Base-by-base conservation (phyloP, 2,113 vertebrate species). In the Ceuthmochares aereus region DNA sequence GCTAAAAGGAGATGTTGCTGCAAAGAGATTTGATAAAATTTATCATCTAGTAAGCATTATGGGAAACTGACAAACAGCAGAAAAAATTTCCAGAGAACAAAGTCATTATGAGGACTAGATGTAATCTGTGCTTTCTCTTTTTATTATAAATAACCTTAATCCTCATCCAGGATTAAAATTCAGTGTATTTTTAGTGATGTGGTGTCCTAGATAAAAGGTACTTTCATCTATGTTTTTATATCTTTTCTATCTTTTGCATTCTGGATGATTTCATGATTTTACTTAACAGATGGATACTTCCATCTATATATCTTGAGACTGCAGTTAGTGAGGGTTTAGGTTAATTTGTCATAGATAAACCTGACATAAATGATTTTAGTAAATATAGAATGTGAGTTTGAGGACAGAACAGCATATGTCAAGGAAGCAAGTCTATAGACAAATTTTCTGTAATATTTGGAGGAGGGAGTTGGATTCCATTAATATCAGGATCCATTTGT, bases 141-240 rank as follows among this genome's bases (percentile, higher is more conserved):
- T 96, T 97, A 63, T 96, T 97, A 98, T 97, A 98, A 98, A 98
- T 97, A 98, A 98, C 96, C 96, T 98, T 98, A 98, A 98, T 98
- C 98, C 98, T 98, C 98, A 98, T 96, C 94, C 97, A 95, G 98
- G 98, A 99, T 99, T 99, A 99, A 99, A 97, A 98, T 96, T 90
- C 93, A 76, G 93, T 97, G 90, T 97, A 97, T 98, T 98, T 98
- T 98, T 97, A 98, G 98, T 90, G 94, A 87, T 95, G 79, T 29
- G 94, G 52, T 98, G 97, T 95, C 96, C 98, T 96, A 98, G 98
- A 98, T 97, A 98, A 98, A 94, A 94, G 92, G 82, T 90, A 67
- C 40, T 83, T 70, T 43, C 23, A 43, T 91, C 32, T 74, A 66
- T 83, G 55, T 75, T 93, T 94, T 96, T 88, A 20, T 94, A 60